These are phyloP conservation scores for Trichosurus vulpecula DNA, from an alignment of 2,797 vertebrate species.

Conservation along the genomic window DNA sequence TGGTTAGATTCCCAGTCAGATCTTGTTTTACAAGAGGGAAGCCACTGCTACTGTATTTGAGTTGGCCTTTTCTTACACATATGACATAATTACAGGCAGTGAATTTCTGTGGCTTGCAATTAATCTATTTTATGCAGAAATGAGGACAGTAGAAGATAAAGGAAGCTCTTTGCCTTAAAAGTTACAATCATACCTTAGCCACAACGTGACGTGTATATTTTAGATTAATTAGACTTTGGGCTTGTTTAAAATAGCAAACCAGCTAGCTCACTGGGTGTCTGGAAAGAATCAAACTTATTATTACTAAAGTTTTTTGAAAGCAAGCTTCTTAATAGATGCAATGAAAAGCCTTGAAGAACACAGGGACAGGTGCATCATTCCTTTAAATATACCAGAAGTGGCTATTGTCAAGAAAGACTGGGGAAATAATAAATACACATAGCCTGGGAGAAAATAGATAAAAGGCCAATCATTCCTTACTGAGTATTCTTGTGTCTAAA, in stretches of 20 bases:
- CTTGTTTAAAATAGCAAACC: background rate
- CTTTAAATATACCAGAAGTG: slow-evolving; percentile 45
- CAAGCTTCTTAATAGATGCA: background rate
- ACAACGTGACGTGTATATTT: slow-evolving; percentile 8
- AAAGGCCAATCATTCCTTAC: background rate
- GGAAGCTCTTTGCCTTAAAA: slow-evolving; percentile 48
- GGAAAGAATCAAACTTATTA: background rate
- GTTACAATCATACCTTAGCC: slow-evolving; percentile 47
- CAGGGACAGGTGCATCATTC: background rate
- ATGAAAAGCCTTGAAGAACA: slow-evolving; percentile 29
- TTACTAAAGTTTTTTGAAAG: background rate
- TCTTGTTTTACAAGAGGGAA: slow-evolving; percentile 56
- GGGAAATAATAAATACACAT: slow-evolving; percentile 19
- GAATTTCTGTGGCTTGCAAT: slow-evolving; percentile 5
- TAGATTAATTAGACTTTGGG: slow-evolving; percentile 10
- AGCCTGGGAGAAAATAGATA: background rate
- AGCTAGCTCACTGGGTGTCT: background rate
- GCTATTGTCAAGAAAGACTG: slow-evolving; percentile 34
- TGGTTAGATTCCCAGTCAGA: slow-evolving; percentile 49
- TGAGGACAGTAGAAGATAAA: slow-evolving; percentile 50
- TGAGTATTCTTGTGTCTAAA: background rate
- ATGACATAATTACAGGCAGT: slow-evolving; percentile 46
- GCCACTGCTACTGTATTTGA: slow-evolving; percentile 14
- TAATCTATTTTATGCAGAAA: slow-evolving; percentile 64
- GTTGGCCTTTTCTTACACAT: slow-evolving; percentile 47